Evolutionary conservation across 2,888 invertebrate species (phyloP), one percentile per base, ranked within the genome.

Genomic region (Volucella inanis): DNA sequence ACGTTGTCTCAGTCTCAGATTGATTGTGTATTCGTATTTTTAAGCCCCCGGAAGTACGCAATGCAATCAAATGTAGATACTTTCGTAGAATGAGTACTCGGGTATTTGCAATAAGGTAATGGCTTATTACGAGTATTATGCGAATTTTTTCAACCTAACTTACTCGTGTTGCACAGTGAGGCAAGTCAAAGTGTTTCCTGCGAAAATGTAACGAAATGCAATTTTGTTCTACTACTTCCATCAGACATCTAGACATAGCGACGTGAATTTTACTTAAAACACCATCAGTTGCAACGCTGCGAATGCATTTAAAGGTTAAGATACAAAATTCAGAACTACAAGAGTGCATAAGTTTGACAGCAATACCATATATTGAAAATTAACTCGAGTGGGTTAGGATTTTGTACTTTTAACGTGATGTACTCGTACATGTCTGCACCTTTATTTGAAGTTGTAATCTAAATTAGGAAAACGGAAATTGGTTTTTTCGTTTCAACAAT

Each of bases 141-240:
- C 67, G 57, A 55, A 38, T 59, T 70, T 74, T 22, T 15, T 14
- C 2, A 84, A 75, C 75, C 79, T 81, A 72, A 72, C 77, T 71
- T 81, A 22, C 2, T 22, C 22, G 22, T 22, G 22, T 22, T 22
- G 22, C 3, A 22, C 22, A 22, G 22, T 3, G 4, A 22, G 72
- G 81, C 81, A 85, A 85, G 85, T 85, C 85, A 85, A 85, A 81
- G 76, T 85, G 85, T 22, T 85, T 85, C 85, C 85, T 85, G 85
- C 62, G 81, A 85, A 61, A 49, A 64, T 71, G 72, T 81, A 77
- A 72, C 39, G 59, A 72, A 75, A 72, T 71, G 79, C 68, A 79
- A 62, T 76, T 76, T 72, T 43, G 18, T 55, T 64, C 64, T 57
- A 64, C 38, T 62, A 64, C 38, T 62, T 39, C 39, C 3, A 47